Evolutionary conservation across 2,888 invertebrate species (phyloP).

Genomic region (Drosophila bunnanda): DNA sequence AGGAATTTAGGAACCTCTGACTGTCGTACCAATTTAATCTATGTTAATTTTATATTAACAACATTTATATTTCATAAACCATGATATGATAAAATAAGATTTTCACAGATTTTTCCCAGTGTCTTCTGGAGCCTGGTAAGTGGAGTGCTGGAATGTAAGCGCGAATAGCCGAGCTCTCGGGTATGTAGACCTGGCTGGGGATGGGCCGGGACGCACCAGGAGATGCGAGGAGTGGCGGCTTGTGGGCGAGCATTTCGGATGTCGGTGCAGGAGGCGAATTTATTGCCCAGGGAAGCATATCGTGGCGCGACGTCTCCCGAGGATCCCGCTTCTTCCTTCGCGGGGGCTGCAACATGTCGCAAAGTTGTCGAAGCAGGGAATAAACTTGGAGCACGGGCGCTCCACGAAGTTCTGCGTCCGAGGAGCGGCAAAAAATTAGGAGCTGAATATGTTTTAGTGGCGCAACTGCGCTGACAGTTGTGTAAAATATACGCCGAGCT

Average conservation of each 20-base stretch:
- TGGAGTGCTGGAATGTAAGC: slow-evolving; percentile 30
- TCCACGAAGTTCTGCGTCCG: slow-evolving; percentile 45
- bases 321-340: slow-evolving; percentile 37
- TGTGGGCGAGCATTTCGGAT: slow-evolving; percentile 30
- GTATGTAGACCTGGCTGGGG: slow-evolving; percentile 16
- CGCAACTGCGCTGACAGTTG: slow-evolving; percentile 78
- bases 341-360: slow-evolving; percentile 75
- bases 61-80: not conserved
- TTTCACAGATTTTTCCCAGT: not conserved
- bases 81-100: not conserved
- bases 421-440: slow-evolving; percentile 47
- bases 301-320: slow-evolving; percentile 59
- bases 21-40: not conserved
- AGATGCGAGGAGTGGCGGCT: slow-evolving; percentile 26
- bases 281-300: slow-evolving; percentile 81
- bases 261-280: slow-evolving; percentile 58
- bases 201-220: slow-evolving; percentile 3
- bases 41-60: not conserved
- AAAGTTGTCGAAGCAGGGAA: slow-evolving; percentile 73
- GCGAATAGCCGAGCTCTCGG: slow-evolving; percentile 23
- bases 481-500: slow-evolving; percentile 76
- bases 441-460: slow-evolving; percentile 79
- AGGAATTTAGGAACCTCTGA: too few species aligned
- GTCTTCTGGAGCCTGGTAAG: slow-evolving; percentile 21
- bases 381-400: slow-evolving; percentile 60